These are phyloP conservation scores for Physocephala rufipes DNA, from an alignment of 2,888 invertebrate genomes.

Conservation along the genomic window DNA sequence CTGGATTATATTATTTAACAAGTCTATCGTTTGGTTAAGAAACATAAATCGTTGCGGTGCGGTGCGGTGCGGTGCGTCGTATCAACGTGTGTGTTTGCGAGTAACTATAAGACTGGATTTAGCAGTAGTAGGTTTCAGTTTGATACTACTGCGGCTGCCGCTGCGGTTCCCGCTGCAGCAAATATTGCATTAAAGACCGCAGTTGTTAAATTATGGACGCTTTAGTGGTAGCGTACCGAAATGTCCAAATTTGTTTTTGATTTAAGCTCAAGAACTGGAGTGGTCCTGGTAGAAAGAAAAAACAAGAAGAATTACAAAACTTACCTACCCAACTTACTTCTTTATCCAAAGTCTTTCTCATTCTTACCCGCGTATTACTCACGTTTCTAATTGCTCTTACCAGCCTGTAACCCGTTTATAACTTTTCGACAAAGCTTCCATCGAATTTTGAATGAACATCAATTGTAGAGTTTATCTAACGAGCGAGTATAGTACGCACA, in stretches of 20 bases:
- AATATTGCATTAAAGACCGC: too few species aligned
- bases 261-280: constrained; percentile 1
- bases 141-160: too few species aligned
- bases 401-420: not conserved
- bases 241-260: not conserved
- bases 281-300: not conserved
- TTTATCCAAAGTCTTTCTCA: too few species aligned
- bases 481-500: not conserved
- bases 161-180: constrained; percentile 9
- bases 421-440: constrained; percentile 16
- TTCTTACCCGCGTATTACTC: too few species aligned
- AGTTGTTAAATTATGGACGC: too few species aligned
- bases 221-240: not conserved
- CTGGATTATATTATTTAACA: constrained; percentile 18
- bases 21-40: constrained; percentile 29
- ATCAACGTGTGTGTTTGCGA: too few species aligned
- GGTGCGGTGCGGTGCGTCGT: constrained; percentile 25
- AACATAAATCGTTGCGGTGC: constrained; percentile 14
- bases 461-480: not conserved
- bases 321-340: too few species aligned
- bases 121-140: too few species aligned
- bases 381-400: too few species aligned
- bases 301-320: not conserved
- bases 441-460: constrained; percentile 30
- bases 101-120: too few species aligned